Base-by-base conservation (phyloP, 2,888 invertebrate species). In the Ophioninae sp. region DNA sequence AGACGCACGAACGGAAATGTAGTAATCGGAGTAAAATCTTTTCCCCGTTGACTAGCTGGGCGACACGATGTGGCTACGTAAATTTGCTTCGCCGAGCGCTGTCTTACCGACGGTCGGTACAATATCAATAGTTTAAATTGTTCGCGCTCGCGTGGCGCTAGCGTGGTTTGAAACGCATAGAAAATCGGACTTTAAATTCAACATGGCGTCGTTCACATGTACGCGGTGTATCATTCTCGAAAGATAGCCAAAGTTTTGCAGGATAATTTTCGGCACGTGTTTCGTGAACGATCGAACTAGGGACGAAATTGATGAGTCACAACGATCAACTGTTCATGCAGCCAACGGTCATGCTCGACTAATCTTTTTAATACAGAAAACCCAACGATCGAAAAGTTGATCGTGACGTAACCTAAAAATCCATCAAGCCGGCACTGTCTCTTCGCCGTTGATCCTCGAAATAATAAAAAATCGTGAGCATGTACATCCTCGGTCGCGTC, bases 401-500 rank as follows among this genome's bases (percentile, higher is more conserved):
- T 59, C 65, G 44, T 0, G 30, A 23, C 79, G 30, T 85, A 85
- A 85, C 85, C 85, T 84, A 78, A 3, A 79, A 69, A 73, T 7
- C 10, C 37, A 56, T 69, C 56, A 20, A 44, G 3, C 17, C 23
- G 20, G 21, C 23, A 62, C 44, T 8, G 59, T 70, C 50, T 10
- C 73, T 68, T 6, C 13, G 10, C 7, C 41, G n/a, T 56, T 50
- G 13, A 56, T 30, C 44, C 20, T 39, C 8, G 44, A 79, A 41
- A 10, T 17, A 50, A 17, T 17, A 6, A 50, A 17, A 50, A 0
- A 8, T 50, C 50, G 50, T 72, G 39, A 77, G 8, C 57, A 86
- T 86, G 85, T 86, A 83, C 72, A 85, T 57, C 8, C 59, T 79
- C 17, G 69, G 83, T 56, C 75, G 75, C 44, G 59, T 59, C 21